A percentile compares a stretch with the other conserved stretches of the same genome.
These are phyloP conservation scores for Caprella mutica DNA, from an alignment of 2,888 invertebrate genomes.

Conservation along the genomic window DNA sequence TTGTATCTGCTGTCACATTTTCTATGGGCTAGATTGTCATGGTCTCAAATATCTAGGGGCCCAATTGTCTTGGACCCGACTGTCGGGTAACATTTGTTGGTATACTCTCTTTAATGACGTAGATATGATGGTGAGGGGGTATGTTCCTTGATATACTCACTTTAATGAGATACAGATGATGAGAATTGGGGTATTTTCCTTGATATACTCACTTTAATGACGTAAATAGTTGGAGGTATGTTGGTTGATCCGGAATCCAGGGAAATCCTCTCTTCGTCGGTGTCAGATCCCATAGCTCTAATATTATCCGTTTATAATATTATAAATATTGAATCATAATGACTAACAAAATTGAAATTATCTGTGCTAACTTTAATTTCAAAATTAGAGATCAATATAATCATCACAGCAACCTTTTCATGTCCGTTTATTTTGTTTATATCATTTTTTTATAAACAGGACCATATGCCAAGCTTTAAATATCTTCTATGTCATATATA, in stretches of 20 bases:
- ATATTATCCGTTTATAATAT: not conserved
- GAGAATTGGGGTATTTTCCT: not conserved
- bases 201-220: constrained; percentile 23
- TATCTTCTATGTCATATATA: too few species aligned
- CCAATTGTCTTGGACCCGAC: too few species aligned
- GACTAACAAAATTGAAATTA: not conserved
- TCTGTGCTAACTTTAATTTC: not conserved
- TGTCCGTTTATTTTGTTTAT: not conserved
- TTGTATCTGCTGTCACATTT: too few species aligned
- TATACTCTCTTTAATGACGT: not conserved
- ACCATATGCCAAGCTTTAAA: too few species aligned
- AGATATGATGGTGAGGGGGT: too few species aligned
- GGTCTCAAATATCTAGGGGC: too few species aligned
- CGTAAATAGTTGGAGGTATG: constrained; percentile 32
- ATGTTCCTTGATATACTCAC: too few species aligned
- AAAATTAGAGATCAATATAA: not conserved
- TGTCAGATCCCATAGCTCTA: constrained; percentile 24
- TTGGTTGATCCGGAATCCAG: constrained; percentile 27
- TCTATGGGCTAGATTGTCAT: not conserved
- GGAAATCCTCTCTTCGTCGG: constrained; percentile 25
- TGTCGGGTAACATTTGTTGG: not conserved
- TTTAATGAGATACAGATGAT: too few species aligned
- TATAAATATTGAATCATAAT: not conserved
- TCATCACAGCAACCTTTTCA: not conserved
- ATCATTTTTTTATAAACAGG: not conserved